These are phyloP conservation scores for Pygoscelis adeliae DNA, from an alignment of 2,113 vertebrate species.

Conservation along the genomic window DNA sequence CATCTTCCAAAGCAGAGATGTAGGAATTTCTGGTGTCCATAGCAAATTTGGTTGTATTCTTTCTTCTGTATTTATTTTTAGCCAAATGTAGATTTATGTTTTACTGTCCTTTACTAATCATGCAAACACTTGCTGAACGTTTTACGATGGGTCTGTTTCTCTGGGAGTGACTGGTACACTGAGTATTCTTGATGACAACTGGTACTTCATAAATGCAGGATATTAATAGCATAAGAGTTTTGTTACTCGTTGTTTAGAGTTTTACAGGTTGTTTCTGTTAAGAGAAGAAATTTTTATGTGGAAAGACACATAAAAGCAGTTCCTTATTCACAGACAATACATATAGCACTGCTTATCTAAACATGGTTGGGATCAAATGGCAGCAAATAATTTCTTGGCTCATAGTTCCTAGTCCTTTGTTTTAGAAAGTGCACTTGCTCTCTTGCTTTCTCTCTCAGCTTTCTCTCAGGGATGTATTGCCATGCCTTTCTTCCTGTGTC, in stretches of 20 bases:
- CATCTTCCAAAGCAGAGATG: neutral
- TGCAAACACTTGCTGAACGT: neutral
- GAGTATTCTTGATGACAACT: constrained; percentile 9
- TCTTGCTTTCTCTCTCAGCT: neutral
- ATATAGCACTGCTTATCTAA: neutral
- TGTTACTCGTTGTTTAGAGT: neutral
- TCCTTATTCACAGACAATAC: neutral
- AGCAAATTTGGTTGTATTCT: neutral
- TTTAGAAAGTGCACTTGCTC: neutral
- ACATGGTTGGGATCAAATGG: neutral
- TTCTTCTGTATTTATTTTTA: neutral
- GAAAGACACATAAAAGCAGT: neutral
- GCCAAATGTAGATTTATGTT: neutral
- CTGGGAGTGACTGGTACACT: neutral
- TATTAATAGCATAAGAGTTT: constrained; percentile 10
- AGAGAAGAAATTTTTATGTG: neutral
- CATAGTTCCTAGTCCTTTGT: neutral
- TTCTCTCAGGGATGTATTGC: neutral
- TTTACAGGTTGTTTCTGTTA: neutral
- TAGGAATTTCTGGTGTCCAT: neutral
- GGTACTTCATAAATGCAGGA: neutral
- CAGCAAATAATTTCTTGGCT: neutral
- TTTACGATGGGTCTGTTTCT: neutral
- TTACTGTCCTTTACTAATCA: neutral
- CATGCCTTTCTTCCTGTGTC: neutral